Evolutionary conservation across 2,797 vertebrate species (phyloP), one percentile per base, ranked within the genome.

Genomic region (Scleropages formosus): DNA sequence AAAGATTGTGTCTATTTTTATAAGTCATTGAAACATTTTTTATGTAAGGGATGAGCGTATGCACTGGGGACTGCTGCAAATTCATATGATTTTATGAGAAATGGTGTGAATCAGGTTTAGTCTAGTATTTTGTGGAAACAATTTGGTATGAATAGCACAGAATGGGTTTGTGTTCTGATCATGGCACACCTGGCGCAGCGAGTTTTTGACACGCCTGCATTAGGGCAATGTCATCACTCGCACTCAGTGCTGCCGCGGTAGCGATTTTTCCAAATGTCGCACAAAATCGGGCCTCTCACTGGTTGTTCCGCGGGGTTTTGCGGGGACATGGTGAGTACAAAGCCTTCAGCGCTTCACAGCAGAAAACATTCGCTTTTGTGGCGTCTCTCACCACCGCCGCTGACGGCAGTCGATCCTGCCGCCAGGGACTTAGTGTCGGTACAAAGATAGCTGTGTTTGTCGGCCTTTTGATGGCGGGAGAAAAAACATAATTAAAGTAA

Each of bases 391-490:
- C 16, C 71, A 46, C 22, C 18, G 13, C 22, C 6, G n/a, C 46
- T 22, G 27, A 74, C 39, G 53, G 44, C 16, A 9, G 4, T 20
- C 16, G 4, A 27, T 49, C 27, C 67, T 62, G 27, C 15, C 31
- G 27, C 68, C 69, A 39, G 49, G 60, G 20, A 49, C 49, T 73
- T 66, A 22, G 31, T 24, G 6, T 27, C 24, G 0, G 26, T 15
- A 78, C 72, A 78, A 74, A 78, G 77, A 78, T 68, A 27, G 8
- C 66, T 69, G 64, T 78, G 72, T 74, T 61, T 56, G 22, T 6
- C 10, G 13, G 53, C 31, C 61, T 56, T 72, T 77, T 71, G 68
- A 77, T 69, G 58, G 39, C 1, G 27, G 18, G 20, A 15, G 51
- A 59, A 67, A 44, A 44, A 59, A 24, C 59, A n/a, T 66, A 77